Percentiles rank a stretch among this genome's conserved stretches.
Conservation (phyloP, 2,888 invertebrate species). For the Yponomeuta sedellus region DNA sequence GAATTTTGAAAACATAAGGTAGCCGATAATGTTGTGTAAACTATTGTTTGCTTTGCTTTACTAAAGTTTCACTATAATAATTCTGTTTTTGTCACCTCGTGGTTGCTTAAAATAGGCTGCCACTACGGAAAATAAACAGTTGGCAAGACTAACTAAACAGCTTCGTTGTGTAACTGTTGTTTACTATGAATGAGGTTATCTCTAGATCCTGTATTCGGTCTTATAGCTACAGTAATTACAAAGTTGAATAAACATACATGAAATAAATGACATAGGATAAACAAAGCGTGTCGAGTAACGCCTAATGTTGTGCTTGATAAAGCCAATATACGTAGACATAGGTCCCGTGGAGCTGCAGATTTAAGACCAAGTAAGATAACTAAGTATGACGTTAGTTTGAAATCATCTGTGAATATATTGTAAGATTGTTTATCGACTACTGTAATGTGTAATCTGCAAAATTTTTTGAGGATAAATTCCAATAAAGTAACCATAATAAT, state of each 20-base stretch:
- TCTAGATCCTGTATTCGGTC: slow-evolving; percentile 15
- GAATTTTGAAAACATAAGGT: not conserved
- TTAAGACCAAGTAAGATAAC: too few relatives aligned
- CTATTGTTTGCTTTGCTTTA: not conserved
- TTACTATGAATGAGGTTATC: slow-evolving; percentile 2
- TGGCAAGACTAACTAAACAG: not conserved
- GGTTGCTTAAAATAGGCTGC: not conserved
- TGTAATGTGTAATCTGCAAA: too few relatives aligned
- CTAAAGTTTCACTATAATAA: not conserved
- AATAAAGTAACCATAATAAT: too few relatives aligned
- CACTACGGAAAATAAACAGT: slow-evolving; percentile 5
- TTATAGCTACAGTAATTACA: slow-evolving; percentile 13
- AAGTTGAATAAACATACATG: slow-evolving; percentile 1
- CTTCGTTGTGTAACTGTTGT: not conserved
- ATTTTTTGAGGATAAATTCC: too few relatives aligned
- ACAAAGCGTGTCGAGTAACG: slow-evolving; percentile 35
- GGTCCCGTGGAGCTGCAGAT: too few relatives aligned
- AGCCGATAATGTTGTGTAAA: not conserved
- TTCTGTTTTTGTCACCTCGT: not conserved
- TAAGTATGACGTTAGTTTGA: too few relatives aligned
- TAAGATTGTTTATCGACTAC: too few relatives aligned
- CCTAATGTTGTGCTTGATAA: slow-evolving; percentile 34
- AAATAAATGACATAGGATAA: slow-evolving; percentile 18
- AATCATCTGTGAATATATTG: too few relatives aligned
- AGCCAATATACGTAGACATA: slow-evolving; percentile 30